phyloP scores from a whole-genome alignment of 2,113 vertebrate species.

The Zosterops pallidus region DNA sequence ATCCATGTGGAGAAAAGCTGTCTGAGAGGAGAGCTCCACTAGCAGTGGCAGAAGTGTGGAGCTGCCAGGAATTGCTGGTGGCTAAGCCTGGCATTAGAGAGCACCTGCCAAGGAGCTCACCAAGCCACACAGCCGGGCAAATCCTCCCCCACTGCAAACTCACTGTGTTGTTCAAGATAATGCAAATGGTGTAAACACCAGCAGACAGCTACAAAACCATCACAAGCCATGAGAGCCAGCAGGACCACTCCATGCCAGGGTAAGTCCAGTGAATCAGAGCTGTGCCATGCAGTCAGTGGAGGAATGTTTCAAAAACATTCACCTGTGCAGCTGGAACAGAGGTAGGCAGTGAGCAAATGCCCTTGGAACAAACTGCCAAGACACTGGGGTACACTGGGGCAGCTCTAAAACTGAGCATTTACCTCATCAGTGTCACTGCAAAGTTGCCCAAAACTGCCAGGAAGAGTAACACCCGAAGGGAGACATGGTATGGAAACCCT shows the following conservation, averaged over 20 bases:
- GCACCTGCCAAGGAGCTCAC: conserved; percentile 4
- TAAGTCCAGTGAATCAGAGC: conserved; percentile 52
- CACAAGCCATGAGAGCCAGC: conserved; percentile 12
- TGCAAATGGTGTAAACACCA: background rate
- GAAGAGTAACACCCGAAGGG: conserved; percentile 11
- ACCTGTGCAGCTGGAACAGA: conserved; percentile 46
- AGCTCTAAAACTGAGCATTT: conserved; percentile 11
- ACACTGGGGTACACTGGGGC: conserved; percentile 18
- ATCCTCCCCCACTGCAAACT: background rate
- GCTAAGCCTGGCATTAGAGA: background rate
- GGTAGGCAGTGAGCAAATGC: conserved; percentile 5
- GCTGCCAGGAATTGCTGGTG: background rate
- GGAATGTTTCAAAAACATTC: background rate
- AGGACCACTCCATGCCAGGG: conserved; percentile 21
- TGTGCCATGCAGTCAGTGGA: background rate
- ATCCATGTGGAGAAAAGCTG: background rate
- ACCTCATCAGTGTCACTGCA: conserved; percentile 17
- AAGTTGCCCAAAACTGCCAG: conserved; percentile 32
- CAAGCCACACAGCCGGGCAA: background rate
- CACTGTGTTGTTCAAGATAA: background rate
- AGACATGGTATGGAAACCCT: conserved; percentile 28
- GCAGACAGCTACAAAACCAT: conserved; percentile 6
- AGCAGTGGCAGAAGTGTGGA: conserved; percentile 4
- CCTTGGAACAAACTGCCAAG: conserved; percentile 44
- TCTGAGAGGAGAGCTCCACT: conserved; percentile 25